phyloP scores from a whole-genome alignment of 2,113 vertebrate genomes.

The Elaphurus davidianus region DNA sequence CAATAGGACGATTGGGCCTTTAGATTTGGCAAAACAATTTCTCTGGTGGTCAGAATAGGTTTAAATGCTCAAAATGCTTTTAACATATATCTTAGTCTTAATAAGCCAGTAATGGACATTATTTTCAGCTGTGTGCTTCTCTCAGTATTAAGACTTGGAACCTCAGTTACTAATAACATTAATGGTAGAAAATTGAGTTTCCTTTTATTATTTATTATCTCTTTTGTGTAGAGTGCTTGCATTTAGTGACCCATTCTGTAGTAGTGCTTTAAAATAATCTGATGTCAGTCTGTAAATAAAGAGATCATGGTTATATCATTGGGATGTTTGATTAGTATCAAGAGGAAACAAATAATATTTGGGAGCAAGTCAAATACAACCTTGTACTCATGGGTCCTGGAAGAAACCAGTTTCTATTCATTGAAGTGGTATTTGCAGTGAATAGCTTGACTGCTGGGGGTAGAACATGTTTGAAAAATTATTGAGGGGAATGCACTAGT shows the following conservation, averaged over 20 bases:
- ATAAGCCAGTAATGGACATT: not conserved
- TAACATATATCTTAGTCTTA: not conserved
- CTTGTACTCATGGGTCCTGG: not conserved
- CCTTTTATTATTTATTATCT: not conserved
- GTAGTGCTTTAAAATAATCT: not conserved
- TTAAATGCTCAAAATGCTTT: slow-evolving; percentile 13
- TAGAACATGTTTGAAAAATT: not conserved
- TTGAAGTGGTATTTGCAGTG: not conserved
- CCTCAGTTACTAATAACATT: not conserved
- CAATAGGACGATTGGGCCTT: not conserved
- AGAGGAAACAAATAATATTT: slow-evolving; percentile 15
- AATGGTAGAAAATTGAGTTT: not conserved
- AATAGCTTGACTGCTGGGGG: not conserved
- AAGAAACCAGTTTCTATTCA: not conserved
- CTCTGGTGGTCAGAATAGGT: not conserved
- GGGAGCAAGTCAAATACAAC: not conserved
- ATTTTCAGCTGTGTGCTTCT: not conserved
- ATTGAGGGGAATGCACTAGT: not conserved
- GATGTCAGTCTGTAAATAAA: not conserved
- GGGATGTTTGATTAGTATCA: slow-evolving; percentile 3
- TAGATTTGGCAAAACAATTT: not conserved
- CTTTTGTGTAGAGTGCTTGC: not conserved
- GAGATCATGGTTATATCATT: not conserved
- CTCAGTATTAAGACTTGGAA: not conserved
- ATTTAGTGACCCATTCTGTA: not conserved